Evolutionary conservation across 1,140 invertebrate genomes (phyloP).

Genomic region (Eubasilissa regina): DNA sequence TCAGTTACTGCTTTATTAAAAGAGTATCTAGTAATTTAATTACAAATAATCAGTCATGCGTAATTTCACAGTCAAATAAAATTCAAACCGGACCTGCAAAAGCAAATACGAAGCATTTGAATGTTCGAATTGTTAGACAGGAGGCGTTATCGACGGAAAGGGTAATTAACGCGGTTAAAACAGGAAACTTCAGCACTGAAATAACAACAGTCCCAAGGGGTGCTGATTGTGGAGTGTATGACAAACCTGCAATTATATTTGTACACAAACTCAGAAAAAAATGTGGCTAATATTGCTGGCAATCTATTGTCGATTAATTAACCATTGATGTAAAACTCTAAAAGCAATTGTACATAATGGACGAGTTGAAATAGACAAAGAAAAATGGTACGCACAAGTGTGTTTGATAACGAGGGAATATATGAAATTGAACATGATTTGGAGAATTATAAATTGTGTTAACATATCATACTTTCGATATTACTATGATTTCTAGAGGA

Average conservation of each 20-base stretch:
- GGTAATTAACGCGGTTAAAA: slow-evolving; percentile 37
- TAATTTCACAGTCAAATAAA: too few relatives aligned
- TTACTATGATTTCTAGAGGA: too few relatives aligned
- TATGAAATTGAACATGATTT: too few relatives aligned
- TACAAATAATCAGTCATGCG: too few relatives aligned
- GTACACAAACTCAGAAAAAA: neutral
- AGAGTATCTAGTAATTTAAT: too few relatives aligned
- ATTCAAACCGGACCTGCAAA: neutral
- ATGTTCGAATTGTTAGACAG: slow-evolving; percentile 33
- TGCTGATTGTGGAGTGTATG: neutral
- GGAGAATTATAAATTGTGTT: too few relatives aligned
- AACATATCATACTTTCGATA: too few relatives aligned
- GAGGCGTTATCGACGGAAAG: slow-evolving; percentile 33
- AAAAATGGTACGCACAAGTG: too few relatives aligned
- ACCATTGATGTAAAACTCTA: neutral
- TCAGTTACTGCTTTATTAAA: too few relatives aligned
- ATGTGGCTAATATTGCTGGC: neutral
- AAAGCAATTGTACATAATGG: too few relatives aligned
- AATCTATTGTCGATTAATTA: neutral
- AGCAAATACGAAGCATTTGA: neutral
- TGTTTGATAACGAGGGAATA: too few relatives aligned
- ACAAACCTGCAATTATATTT: slow-evolving; percentile 13
- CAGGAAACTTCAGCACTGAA: slow-evolving; percentile 39
- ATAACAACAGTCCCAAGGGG: slow-evolving; percentile 16
- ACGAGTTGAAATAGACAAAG: too few relatives aligned